Percentiles rank a stretch among this genome's conserved stretches.
These are phyloP conservation scores for Chlorospingus flavigularis DNA, from an alignment of 2,797 vertebrate genomes.

Conservation along the genomic window DNA sequence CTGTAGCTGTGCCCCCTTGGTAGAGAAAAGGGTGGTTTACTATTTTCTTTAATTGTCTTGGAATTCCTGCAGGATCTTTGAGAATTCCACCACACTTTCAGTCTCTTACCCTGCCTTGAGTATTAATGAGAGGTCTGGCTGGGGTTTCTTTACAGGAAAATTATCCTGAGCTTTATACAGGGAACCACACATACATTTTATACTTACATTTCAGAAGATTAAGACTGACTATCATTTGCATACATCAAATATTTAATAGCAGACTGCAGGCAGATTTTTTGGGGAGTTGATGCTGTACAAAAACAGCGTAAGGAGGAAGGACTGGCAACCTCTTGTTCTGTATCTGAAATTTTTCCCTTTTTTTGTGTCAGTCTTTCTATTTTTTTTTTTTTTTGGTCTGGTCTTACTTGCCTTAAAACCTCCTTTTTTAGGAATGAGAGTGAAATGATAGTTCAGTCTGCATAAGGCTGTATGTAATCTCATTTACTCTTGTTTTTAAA, in stretches of 20 bases:
- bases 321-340: not conserved
- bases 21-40: not conserved
- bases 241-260: not conserved
- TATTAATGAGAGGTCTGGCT: not conserved
- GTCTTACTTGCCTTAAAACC: slow-evolving; percentile 2
- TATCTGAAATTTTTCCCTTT: not conserved
- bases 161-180: not conserved
- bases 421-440: not conserved
- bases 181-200: not conserved
- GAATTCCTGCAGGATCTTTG: not conserved
- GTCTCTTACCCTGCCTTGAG: not conserved
- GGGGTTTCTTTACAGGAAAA: not conserved
- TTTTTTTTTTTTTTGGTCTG: not conserved
- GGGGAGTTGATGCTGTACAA: not conserved
- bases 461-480: not conserved
- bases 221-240: not conserved
- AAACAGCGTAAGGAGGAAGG: not conserved
- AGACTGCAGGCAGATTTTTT: not conserved
- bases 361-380: not conserved
- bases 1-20: not conserved
- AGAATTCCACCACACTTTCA: not conserved
- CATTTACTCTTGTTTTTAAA: not conserved
- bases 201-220: not conserved
- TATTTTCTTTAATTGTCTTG: not conserved
- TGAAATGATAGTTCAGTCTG: not conserved